These are phyloP conservation scores for Drosophila sulfurigaster DNA, from an alignment of 1,140 invertebrate genomes.

Conservation along the genomic window DNA sequence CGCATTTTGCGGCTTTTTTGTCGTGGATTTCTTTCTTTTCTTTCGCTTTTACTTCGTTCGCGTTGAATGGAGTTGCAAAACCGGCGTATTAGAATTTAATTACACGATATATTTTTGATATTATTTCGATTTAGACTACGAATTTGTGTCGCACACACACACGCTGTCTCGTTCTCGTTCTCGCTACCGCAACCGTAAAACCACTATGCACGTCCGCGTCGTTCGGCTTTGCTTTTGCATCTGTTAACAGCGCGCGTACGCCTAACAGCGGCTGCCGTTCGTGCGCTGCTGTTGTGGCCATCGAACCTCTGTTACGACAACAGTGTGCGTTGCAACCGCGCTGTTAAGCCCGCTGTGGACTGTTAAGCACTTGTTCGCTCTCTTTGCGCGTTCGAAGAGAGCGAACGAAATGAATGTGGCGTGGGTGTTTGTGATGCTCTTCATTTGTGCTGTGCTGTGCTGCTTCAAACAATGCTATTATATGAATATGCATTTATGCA, in stretches of 20 bases:
- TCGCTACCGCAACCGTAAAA: slow-evolving; percentile 1
- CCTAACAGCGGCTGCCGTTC: slow-evolving; percentile 34
- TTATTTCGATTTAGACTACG: slow-evolving; percentile 17
- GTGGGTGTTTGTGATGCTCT: background rate
- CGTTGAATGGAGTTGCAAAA: background rate
- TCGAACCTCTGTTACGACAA: slow-evolving; percentile 35
- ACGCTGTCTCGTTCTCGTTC: no score
- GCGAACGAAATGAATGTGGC: background rate
- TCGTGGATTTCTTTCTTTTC: background rate
- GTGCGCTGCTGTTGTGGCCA: background rate
- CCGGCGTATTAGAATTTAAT: slow-evolving; percentile 23
- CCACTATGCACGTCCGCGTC: slow-evolving; percentile 41
- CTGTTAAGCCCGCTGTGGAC: background rate
- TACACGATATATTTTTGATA: slow-evolving; percentile 2
- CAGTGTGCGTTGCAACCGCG: background rate
- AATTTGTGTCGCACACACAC: slow-evolving; percentile 13
- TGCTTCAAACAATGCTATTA: background rate
- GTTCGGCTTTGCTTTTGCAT: slow-evolving; percentile 47
- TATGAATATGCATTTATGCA: background rate
- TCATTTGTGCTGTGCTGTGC: background rate
- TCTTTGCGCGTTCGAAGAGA: slow-evolving; percentile 18
- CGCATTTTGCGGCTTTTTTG: slow-evolving; percentile 44
- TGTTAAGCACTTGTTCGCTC: slow-evolving; percentile 34
- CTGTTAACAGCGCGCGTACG: slow-evolving; percentile 36
- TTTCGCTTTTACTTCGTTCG: background rate